Conservation (phyloP, 2,113 vertebrate genomes). For the Perccottus glenii region DNA sequence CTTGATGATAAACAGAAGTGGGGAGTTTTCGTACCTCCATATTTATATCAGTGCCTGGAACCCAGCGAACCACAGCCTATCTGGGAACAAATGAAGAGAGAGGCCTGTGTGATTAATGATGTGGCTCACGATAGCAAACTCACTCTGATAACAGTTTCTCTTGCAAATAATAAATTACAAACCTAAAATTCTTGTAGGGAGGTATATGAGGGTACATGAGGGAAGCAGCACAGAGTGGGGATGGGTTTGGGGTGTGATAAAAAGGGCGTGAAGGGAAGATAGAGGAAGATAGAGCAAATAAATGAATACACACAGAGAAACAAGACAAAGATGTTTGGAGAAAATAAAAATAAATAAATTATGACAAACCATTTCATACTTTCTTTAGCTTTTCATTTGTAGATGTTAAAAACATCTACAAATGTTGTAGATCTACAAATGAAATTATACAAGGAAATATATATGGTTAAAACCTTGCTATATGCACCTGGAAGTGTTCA, state of each 20-base stretch:
- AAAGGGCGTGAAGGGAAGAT: constrained; percentile 26
- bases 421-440: too few relatives aligned
- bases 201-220: constrained; percentile 50
- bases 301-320: constrained; percentile 28
- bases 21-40: constrained; percentile 72
- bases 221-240: constrained; percentile 18
- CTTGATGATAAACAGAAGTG: constrained; percentile 77
- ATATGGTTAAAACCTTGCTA: too few relatives aligned
- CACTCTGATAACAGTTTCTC: constrained; percentile 80
- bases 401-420: too few relatives aligned
- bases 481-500: too few relatives aligned
- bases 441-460: background rate
- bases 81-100: constrained; percentile 81
- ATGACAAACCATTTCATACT: background rate
- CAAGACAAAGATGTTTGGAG: constrained; percentile 1
- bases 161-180: constrained; percentile 84
- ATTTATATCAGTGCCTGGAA: constrained; percentile 82
- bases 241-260: constrained; percentile 25
- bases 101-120: constrained; percentile 82
- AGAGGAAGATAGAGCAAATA: constrained; percentile 29
- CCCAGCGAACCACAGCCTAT: constrained; percentile 75
- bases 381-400: background rate
- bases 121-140: constrained; percentile 79
- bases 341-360: background rate
- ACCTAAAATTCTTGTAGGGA: constrained; percentile 68